phyloP scores from a whole-genome alignment of 2,888 invertebrate species.

The Nomada hirtipes region DNA sequence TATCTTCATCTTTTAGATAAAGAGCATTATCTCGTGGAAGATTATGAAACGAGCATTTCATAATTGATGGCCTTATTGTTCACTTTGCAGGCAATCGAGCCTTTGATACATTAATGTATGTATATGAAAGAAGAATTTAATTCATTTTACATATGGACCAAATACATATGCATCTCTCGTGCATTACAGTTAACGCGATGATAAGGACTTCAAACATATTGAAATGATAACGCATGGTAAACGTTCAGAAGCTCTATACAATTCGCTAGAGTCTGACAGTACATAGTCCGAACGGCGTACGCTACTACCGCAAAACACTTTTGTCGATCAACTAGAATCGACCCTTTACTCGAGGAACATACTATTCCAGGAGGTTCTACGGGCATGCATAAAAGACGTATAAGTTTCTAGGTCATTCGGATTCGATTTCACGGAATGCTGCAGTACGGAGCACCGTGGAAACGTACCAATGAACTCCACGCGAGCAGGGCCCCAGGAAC shows the following conservation, averaged over 20 bases:
- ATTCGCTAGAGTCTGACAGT: conserved; percentile 20
- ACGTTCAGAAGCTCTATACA: neutral
- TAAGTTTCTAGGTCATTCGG: conserved; percentile 71
- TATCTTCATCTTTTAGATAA: neutral
- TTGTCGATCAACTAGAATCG: conserved; percentile 83
- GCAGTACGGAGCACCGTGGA: conserved; percentile 77
- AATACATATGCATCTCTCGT: neutral
- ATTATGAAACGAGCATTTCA: neutral
- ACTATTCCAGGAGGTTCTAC: conserved; percentile 55
- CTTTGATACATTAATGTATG: neutral
- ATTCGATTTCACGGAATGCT: conserved; percentile 72
- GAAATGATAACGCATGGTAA: neutral
- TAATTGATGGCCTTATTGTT: neutral
- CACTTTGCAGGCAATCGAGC: too few relatives aligned
- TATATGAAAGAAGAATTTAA: neutral
- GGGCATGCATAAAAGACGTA: conserved; percentile 44
- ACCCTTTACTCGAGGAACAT: conserved; percentile 75
- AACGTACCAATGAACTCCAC: conserved; percentile 81
- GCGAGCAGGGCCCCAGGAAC: conserved; percentile 76
- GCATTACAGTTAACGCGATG: neutral
- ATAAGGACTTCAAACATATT: conserved; percentile 1
- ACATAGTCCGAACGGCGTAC: conserved; percentile 60
- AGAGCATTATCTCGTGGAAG: neutral
- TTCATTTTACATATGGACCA: neutral
- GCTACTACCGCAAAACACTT: conserved; percentile 79